Base-by-base conservation (phyloP, 2,113 vertebrate species). In the Anser cygnoides region DNA sequence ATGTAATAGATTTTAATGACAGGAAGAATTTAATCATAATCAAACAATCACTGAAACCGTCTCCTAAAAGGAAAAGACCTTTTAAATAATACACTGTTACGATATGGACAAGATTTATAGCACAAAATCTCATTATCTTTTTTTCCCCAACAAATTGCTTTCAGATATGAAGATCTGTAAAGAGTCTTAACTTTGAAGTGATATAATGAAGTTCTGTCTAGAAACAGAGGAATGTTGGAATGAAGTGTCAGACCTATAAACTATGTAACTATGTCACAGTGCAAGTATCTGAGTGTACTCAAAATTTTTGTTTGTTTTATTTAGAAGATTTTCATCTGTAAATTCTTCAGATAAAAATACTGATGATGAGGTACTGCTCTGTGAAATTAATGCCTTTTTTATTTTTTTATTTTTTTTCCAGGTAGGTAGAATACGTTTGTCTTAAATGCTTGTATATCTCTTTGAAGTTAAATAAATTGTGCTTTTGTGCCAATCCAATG, bases 21-120 rank as follows among this genome's bases (percentile, higher is more conserved):
- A 54, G 4, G 3, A 84, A 70, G 25, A 57, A 18, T 4, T 81
- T 55, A 66, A 39, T 37, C 35, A 37, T 39, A 71, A 37, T 44
- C 37, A 74, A 79, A 68, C 13, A 61, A 4, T 62, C 41, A 83
- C 13, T 35, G 17, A 49, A 25, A 71, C 7, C 6, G 4, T 49
- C 23, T 94, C 17, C n/a, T 78, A 44, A 90, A 82, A 90, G 57
- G n/a, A 11, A 26, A 92, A 58, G 79, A 88, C 26, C 20, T 94
- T 88, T 79, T 54, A 82, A 73, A 62, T 82, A 75, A 85, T 62
- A 78, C 49, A 11, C 9, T 52, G 5, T 20, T 67, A 11, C 26
- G 25, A 35, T 35, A 71, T 13, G 70, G 37, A 33, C n/a, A 44
- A 79, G 70, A 90, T 92, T 26, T 67, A 25, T 41, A 67, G 11